Conservation (phyloP, 2,888 invertebrate species). For the Zygothrica quintamaculata region DNA sequence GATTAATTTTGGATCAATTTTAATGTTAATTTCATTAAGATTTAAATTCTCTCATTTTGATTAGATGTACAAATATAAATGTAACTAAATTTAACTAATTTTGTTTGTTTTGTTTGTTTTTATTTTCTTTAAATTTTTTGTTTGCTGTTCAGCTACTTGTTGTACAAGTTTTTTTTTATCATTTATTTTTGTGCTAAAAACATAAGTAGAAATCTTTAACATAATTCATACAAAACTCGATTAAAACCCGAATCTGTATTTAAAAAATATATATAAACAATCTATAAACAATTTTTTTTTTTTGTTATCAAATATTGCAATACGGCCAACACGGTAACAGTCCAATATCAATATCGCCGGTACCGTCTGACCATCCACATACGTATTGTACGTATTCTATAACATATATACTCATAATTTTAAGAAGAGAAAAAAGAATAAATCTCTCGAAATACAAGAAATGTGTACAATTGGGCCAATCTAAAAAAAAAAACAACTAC, state of each 20-base stretch:
- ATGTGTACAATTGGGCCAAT: conserved; percentile 30
- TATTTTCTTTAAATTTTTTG: too few relatives aligned
- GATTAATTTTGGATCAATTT: conserved; percentile 22
- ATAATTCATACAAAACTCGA: conserved; percentile 50
- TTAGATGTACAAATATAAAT: conserved; percentile 65
- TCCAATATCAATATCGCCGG: conserved; percentile 14
- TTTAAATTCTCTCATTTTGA: conserved; percentile 50
- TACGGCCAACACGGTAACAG: conserved; percentile 11
- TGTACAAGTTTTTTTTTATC: conserved; percentile 64
- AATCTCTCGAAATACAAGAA: too few relatives aligned
- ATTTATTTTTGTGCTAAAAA: conserved; percentile 65
- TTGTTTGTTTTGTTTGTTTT: conserved; percentile 31
- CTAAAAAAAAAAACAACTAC: conserved; percentile 35
- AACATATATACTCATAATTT: conserved; percentile 37
- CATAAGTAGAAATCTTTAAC: conserved; percentile 52
- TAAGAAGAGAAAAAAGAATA: too few relatives aligned
- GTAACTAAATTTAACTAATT: conserved; percentile 76
- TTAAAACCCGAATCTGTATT: conserved; percentile 22
- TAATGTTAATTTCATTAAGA: conserved; percentile 18
- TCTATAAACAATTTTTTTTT: conserved; percentile 53
- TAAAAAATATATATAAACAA: conserved; percentile 35
- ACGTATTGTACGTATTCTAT: conserved; percentile 75
- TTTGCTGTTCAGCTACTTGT: conserved; percentile 64
- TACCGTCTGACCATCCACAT: conserved; percentile 53
- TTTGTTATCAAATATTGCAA: conserved; percentile 11